A percentile compares a stretch with the other conserved stretches of the same genome.
These are phyloP conservation scores for Phylloscopus trochilus DNA, from an alignment of 2,113 vertebrate genomes.

Conservation along the genomic window DNA sequence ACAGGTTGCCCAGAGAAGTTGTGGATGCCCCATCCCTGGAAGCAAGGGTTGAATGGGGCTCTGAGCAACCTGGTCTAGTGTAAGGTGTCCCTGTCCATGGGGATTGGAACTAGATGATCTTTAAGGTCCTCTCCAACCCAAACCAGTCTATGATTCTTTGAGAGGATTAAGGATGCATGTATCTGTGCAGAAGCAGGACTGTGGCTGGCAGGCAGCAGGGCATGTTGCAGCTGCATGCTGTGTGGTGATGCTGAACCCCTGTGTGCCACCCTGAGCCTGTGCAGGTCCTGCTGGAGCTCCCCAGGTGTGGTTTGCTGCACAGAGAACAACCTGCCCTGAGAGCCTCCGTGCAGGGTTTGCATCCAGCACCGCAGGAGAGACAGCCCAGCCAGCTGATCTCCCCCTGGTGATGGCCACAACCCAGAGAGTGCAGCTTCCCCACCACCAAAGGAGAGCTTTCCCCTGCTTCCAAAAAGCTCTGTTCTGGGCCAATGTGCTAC, in stretches of 20 bases:
- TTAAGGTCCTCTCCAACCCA: background rate
- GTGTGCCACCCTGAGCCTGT: accelerated
- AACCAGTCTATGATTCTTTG: background rate
- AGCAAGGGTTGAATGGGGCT: background rate
- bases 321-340: background rate
- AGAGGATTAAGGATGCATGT: background rate
- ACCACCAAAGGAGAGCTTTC: background rate
- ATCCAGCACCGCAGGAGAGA: accelerated
- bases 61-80: background rate
- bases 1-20: background rate
- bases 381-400: background rate
- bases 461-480: background rate
- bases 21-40: background rate
- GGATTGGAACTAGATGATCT: background rate
- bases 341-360: accelerated
- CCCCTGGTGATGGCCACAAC: background rate
- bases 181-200: background rate
- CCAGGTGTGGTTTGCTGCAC: background rate
- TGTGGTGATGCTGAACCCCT: accelerated
- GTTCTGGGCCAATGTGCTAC: background rate
- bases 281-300: accelerated
- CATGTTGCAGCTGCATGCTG: background rate
- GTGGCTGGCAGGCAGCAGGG: background rate
- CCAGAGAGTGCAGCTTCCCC: background rate
- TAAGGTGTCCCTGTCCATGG: background rate